phyloP scores from a whole-genome alignment of 30 jellyfish, hydroid and myxozoan genomes.

The Nemopilema nomurai region DNA sequence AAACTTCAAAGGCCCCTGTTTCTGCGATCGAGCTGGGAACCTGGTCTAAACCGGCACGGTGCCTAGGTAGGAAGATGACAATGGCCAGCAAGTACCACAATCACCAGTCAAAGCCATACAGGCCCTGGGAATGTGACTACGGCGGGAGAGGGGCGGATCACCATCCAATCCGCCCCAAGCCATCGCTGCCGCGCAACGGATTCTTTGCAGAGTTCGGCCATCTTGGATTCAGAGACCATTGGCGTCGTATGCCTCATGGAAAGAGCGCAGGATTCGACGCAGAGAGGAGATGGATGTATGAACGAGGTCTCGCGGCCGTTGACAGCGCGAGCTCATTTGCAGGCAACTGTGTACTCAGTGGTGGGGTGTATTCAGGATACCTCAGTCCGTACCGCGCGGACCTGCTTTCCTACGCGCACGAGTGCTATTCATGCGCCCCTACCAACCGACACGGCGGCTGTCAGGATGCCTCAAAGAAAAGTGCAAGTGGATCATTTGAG shows the following conservation, averaged over 20 bases:
- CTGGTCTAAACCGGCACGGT: slow-evolving; percentile 25
- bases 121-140: slow-evolving; percentile 11
- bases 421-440: slow-evolving; percentile 11
- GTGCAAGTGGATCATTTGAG: slow-evolving; percentile 12
- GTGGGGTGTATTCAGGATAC: not conserved
- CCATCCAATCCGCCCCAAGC: slow-evolving; percentile 6
- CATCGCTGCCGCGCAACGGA: slow-evolving; percentile 25
- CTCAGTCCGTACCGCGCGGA: slow-evolving; percentile 4
- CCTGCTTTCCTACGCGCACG: not conserved
- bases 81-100: not conserved
- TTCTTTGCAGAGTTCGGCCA: slow-evolving; percentile 50
- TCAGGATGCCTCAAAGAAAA: not conserved
- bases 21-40: slow-evolving; percentile 23
- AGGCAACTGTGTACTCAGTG: slow-evolving; percentile 9
- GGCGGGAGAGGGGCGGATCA: not conserved
- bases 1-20: not conserved
- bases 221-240: slow-evolving; percentile 53
- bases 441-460: slow-evolving; percentile 8
- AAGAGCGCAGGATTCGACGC: not conserved
- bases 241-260: slow-evolving; percentile 6
- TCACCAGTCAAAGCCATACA: not conserved
- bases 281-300: not conserved
- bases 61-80: slow-evolving; percentile 2
- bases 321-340: not conserved
- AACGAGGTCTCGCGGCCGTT: not conserved